Evolutionary conservation across 2,797 vertebrate genomes (phyloP).

Genomic region (Poecilia picta): DNA sequence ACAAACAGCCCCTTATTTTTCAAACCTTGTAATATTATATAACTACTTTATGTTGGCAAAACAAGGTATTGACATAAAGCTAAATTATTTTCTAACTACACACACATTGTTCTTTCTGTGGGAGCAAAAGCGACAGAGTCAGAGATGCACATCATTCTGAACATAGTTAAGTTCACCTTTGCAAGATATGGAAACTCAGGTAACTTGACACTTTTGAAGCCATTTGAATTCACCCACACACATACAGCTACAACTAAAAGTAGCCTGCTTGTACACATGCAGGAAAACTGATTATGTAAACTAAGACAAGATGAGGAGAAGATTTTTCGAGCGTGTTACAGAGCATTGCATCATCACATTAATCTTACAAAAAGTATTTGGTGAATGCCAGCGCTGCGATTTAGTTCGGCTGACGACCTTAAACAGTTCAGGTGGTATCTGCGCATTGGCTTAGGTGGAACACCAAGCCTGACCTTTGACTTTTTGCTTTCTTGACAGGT

Average conservation of each 20-base stretch:
- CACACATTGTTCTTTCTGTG: slow-evolving; percentile 3
- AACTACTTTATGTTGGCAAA: background rate
- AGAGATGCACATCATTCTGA: slow-evolving; percentile 13
- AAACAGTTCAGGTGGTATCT: background rate
- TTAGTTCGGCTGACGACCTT: slow-evolving; percentile 3
- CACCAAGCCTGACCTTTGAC: slow-evolving; percentile 37
- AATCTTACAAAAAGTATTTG: slow-evolving; percentile 18
- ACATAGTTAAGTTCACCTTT: slow-evolving; percentile 13
- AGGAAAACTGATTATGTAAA: slow-evolving; percentile 40
- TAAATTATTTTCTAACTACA: background rate
- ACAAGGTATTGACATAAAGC: background rate
- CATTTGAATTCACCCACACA: slow-evolving; percentile 36
- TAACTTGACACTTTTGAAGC: slow-evolving; percentile 55
- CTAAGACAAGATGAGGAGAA: slow-evolving; percentile 20
- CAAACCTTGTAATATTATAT: background rate
- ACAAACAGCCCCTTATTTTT: background rate
- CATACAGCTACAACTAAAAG: slow-evolving; percentile 53
- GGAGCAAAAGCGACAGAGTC: slow-evolving; percentile 3
- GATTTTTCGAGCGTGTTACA: slow-evolving; percentile 28
- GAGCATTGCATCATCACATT: slow-evolving; percentile 33
- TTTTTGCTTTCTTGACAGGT: slow-evolving; percentile 71
- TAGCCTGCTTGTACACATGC: slow-evolving; percentile 34
- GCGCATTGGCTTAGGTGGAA: slow-evolving; percentile 24
- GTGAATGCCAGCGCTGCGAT: background rate
- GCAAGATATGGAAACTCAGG: slow-evolving; percentile 23